Conservation (phyloP, 2,888 invertebrate genomes). For the Eupithecia dodoneata region DNA sequence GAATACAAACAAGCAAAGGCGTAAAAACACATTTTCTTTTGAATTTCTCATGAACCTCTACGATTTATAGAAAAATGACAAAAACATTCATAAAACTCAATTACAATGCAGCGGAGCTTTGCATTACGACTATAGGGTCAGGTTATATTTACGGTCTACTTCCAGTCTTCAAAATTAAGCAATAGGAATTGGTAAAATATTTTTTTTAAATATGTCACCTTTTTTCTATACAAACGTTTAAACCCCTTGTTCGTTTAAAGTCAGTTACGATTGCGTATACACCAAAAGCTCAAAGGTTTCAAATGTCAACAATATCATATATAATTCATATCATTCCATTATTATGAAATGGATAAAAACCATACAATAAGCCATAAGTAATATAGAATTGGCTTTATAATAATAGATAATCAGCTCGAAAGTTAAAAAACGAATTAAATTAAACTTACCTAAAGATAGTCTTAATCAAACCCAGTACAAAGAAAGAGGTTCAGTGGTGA, state of each 20-base stretch:
- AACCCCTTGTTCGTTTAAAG: too few relatives aligned
- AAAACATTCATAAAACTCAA: slow-evolving; percentile 18
- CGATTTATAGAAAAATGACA: neutral
- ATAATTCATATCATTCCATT: too few relatives aligned
- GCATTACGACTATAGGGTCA: slow-evolving; percentile 9
- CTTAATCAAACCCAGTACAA: neutral
- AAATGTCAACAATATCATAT: neutral
- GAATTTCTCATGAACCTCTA: neutral
- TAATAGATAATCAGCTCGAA: neutral
- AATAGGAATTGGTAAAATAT: neutral
- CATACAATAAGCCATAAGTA: neutral
- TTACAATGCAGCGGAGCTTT: slow-evolving; percentile 13
- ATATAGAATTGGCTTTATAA: too few relatives aligned
- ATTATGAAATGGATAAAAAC: neutral
- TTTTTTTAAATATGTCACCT: too few relatives aligned
- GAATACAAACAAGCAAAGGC: neutral
- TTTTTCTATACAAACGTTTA: too few relatives aligned
- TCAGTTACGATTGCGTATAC: neutral
- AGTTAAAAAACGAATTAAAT: neutral
- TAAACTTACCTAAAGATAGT: neutral
- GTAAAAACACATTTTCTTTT: neutral
- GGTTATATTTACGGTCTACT: neutral
- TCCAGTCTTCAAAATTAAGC: neutral
- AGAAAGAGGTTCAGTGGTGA: neutral
- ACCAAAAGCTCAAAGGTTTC: neutral